phyloP scores from a whole-genome alignment of 2,797 vertebrate genomes.

The Rhinoraja longicauda region DNA sequence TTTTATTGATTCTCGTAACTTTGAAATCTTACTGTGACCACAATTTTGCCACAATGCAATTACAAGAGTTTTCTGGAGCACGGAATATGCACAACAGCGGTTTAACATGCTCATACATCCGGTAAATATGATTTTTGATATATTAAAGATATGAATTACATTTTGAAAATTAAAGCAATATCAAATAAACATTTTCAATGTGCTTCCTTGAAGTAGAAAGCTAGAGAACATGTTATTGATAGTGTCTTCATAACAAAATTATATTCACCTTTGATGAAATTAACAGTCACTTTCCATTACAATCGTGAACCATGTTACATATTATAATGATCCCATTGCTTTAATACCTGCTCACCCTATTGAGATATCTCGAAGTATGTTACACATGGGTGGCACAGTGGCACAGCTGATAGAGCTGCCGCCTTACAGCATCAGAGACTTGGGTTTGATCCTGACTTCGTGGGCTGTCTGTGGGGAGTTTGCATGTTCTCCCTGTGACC shows the following conservation, averaged over 20 bases:
- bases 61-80: conserved; percentile 18
- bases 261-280: background rate
- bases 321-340: background rate
- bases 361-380: background rate
- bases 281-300: background rate
- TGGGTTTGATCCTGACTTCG: too few species aligned
- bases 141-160: background rate
- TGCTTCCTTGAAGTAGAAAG: background rate
- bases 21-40: conserved; percentile 17
- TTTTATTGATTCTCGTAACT: conserved; percentile 20
- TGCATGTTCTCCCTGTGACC: too few species aligned
- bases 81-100: background rate
- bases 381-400: too few species aligned
- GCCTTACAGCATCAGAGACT: too few species aligned
- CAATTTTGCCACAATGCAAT: conserved; percentile 2
- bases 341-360: background rate
- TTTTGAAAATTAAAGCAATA: background rate
- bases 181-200: background rate
- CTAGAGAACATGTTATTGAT: background rate
- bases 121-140: background rate
- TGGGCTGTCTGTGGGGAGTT: too few species aligned
- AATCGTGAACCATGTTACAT: background rate
- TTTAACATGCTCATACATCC: background rate
- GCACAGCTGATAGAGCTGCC: too few species aligned
- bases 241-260: background rate